Conservation (phyloP, 2,797 vertebrate species). For the Pipistrellus nathusii region DNA sequence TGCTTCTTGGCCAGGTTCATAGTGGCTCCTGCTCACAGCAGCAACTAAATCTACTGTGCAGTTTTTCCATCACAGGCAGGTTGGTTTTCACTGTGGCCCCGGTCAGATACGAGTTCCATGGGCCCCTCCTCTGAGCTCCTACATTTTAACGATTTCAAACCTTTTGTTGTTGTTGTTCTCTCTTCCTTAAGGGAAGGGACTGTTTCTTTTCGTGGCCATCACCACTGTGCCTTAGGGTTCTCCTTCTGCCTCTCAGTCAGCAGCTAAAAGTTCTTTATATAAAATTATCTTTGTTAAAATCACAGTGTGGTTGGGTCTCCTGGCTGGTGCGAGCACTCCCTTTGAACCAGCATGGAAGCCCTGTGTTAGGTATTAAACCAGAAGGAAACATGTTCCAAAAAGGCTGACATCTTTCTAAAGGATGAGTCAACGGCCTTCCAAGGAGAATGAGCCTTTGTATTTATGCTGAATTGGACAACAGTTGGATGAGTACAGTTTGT, state of each 20-base stretch:
- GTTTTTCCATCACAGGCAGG: background rate
- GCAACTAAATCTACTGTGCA: background rate
- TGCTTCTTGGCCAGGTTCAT: background rate
- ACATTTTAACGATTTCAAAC: background rate
- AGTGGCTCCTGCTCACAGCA: background rate
- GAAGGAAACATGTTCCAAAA: background rate
- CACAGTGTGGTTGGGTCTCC: background rate
- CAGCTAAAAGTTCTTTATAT: background rate
- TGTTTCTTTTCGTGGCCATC: background rate
- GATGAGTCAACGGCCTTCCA: background rate
- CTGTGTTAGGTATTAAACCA: background rate
- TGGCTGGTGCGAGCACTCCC: background rate
- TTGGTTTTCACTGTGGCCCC: background rate
- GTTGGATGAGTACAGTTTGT: background rate
- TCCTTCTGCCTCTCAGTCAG: background rate
- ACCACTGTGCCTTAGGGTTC: background rate
- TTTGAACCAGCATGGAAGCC: background rate
- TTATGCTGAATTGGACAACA: background rate
- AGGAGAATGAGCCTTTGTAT: conserved; percentile 25
- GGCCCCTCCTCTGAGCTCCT: background rate
- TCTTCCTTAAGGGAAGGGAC: background rate
- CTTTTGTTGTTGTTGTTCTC: background rate
- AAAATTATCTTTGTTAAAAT: background rate
- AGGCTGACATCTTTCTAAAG: background rate
- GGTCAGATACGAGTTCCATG: background rate